Conservation (phyloP, 2,113 vertebrate genomes). For the Leucosticte australis region DNA sequence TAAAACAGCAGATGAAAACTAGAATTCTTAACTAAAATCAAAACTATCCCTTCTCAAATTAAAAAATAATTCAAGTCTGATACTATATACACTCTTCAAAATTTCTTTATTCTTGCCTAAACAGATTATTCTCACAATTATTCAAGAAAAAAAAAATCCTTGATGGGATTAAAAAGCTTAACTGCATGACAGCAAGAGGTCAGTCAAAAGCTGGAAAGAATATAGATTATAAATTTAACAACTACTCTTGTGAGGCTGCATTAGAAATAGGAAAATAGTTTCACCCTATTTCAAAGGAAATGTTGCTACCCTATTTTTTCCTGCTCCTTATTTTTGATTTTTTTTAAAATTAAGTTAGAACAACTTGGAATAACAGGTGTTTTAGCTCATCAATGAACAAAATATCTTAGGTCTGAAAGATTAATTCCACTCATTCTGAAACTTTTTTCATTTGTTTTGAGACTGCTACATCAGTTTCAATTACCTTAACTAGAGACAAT, state of each 20-base stretch:
- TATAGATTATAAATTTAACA: neutral
- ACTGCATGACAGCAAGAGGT: neutral
- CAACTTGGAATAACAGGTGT: neutral
- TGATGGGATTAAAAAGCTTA: neutral
- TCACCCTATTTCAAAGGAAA: neutral
- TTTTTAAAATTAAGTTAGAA: neutral
- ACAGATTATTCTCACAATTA: neutral
- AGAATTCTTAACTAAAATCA: neutral
- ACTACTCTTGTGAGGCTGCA: neutral
- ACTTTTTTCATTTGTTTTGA: neutral
- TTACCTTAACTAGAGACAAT: neutral
- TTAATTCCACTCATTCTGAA: neutral
- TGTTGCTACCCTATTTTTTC: neutral
- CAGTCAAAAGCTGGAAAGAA: neutral
- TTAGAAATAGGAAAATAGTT: neutral
- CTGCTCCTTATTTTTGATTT: rapidly evolving
- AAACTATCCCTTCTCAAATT: neutral
- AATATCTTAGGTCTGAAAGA: neutral
- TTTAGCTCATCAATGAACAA: neutral
- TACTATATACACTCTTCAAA: neutral
- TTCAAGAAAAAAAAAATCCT: neutral
- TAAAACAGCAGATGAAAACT: neutral
- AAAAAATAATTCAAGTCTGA: neutral
- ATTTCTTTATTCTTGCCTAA: neutral
- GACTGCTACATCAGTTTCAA: neutral